Evolutionary conservation across 2,113 vertebrate genomes (phyloP).

Genomic region (Oxygymnocypris stewartii): DNA sequence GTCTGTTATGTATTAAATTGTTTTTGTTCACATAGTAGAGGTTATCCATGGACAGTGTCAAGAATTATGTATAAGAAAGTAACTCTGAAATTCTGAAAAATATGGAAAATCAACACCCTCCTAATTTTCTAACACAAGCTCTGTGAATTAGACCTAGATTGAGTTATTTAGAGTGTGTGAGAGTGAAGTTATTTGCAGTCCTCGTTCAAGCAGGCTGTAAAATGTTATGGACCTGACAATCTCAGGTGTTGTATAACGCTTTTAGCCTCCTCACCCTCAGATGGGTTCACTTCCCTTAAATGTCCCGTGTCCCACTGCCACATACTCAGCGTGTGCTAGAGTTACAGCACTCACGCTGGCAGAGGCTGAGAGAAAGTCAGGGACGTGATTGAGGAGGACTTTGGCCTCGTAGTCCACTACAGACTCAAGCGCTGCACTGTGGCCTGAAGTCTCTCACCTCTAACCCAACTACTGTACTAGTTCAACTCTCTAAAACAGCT

Average conservation of each 20-base stretch:
- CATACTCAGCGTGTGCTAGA: slow-evolving; percentile 74
- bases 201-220: slow-evolving; percentile 2
- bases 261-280: slow-evolving; percentile 47
- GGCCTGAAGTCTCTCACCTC: slow-evolving; percentile 8
- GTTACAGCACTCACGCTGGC: slow-evolving; percentile 76
- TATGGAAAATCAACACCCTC: neutral
- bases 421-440: neutral
- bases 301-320: slow-evolving; percentile 70
- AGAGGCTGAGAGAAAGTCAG: slow-evolving; percentile 62
- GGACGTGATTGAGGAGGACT: slow-evolving; percentile 73
- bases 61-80: no score
- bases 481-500: neutral
- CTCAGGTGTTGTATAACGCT: slow-evolving; percentile 60
- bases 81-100: neutral
- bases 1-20: neutral
- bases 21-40: neutral
- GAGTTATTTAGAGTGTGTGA: neutral
- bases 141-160: neutral
- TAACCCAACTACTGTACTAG: neutral
- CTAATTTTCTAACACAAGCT: neutral
- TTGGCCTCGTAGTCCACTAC: slow-evolving; percentile 45
- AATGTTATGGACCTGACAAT: slow-evolving; percentile 56
- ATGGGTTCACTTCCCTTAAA: slow-evolving; percentile 72
- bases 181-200: slow-evolving; percentile 17
- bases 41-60: neutral